A percentile compares a stretch with the other conserved stretches of the same genome.
Conservation (phyloP, 2,113 vertebrate species). For the Parus major region DNA sequence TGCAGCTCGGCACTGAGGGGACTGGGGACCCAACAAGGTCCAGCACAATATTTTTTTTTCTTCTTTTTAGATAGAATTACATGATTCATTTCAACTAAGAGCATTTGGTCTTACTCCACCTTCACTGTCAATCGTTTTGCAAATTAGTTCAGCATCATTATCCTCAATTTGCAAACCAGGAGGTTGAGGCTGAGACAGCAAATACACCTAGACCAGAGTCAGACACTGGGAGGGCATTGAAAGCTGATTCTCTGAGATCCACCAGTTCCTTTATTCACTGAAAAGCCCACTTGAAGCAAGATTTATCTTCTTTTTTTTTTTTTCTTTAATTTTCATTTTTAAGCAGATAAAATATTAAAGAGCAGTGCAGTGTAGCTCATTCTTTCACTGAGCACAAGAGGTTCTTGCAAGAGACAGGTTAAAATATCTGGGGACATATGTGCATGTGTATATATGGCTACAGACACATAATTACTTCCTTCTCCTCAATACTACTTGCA, state of each 20-base stretch:
- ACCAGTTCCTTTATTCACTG: neutral
- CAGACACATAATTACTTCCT: neutral
- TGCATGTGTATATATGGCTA: neutral
- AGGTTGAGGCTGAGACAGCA: neutral
- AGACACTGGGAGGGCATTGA: neutral
- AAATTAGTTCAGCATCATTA: neutral
- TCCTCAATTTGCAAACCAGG: neutral
- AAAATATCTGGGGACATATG: neutral
- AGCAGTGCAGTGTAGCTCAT: neutral
- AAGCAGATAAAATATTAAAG: neutral
- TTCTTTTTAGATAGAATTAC: neutral
- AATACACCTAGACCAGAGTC: neutral
- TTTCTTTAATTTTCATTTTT: neutral
- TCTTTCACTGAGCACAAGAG: neutral
- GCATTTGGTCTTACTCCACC: neutral
- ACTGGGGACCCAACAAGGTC: neutral
- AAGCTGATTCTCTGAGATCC: neutral
- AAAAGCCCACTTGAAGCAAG: neutral
- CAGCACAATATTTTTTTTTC: neutral
- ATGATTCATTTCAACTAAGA: neutral
- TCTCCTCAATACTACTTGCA: neutral
- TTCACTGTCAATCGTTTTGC: neutral
- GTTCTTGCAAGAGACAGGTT: neutral
- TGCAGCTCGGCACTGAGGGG: neutral
- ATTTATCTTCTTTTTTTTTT: neutral